Base-by-base conservation (phyloP, 2,797 vertebrate genomes). In the Alfaro cultratus region DNA sequence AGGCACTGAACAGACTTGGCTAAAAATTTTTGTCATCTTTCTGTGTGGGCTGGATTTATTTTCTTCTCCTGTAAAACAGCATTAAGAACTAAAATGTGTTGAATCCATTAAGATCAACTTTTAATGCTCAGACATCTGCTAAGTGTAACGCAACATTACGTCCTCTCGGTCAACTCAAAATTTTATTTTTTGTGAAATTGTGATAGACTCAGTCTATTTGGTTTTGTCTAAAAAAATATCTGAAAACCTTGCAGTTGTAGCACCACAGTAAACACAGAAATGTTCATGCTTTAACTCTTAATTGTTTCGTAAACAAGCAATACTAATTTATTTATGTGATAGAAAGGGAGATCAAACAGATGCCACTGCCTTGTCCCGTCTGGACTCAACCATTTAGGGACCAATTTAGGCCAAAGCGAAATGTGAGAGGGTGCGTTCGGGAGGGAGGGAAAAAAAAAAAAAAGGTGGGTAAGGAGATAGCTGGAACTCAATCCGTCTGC, bases 221-320 rank as follows among this genome's bases (percentile, higher is more conserved):
- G 23, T 43, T 70, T 9, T n/a, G 76, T 51, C 68, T 76, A 49
- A 39, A 62, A 77, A 88, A 86, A 81, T 29, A 62, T 85, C 81
- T 68, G 7, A 80, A 68, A 76, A 83, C 75, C 88, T 93, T 92
- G 70, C 7, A 47, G 89, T 5, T 41, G 2, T 41, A 12, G 4
- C 36, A 39, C 36, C 64, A 41, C 64, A 68, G 83, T 87, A 88
- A 93, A 83, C 79, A 75, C 62, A 77, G 78, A 29, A 49, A 80
- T 81, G 80, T 87, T 86, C 83, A 78, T 29, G 39, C 78, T 45
- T 36, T 83, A 83, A 87, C 86, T 80, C 80, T 87, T 72, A 89
- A 90, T 81, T 91, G 88, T 91, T 91, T 84, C 60, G 29, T n/a
- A n/a, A n/a, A n/a, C n/a, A n/a, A n/a, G 15, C 11, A 88, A 88